Evolutionary conservation across 2,888 invertebrate genomes (phyloP), one percentile per base, ranked within the genome.

Genomic region (Euproctis similis): DNA sequence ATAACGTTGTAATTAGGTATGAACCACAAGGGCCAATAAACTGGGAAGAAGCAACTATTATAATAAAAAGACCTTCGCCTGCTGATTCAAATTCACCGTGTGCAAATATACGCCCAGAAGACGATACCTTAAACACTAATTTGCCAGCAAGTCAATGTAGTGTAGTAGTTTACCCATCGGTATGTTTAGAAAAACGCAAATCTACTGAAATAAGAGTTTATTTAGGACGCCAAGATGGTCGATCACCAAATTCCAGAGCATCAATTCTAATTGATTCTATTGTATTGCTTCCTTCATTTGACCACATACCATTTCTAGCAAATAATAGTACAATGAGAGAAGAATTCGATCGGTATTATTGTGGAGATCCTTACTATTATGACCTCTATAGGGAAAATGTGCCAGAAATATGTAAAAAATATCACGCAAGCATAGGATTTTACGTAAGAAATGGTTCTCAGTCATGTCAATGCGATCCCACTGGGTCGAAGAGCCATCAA

Each of bases 231-330:
- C 94, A 93, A 60, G 90, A 90, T 38, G 86, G 88, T 28, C 86
- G 87, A 12, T 80, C 86, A 34, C 88, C 90, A 24, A 90, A 91
- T 32, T 92, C 95, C 6, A 89, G 94, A 19, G 95, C 96, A 2
- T 92, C 94, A 2, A 91, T 97, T 42, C 87, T 98, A 36, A 93
- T 99, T 39, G 99, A 99, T 80, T 97, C 98, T 7, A 90, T 97
- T 51, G 91, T 92, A 8, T 76, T 97, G 16, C 88, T 94, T 50
- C 96, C 96, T 2, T 89, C 90, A 42, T 89, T 93, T 46, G 91
- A 93, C 32, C 87, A 87, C 16, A 87, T 94, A 26, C 92, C 94
- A 20, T 92, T 95, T 64, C 94, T 96, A 67, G 77, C 85, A 28
- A 91, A 90, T n/a, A 86, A 89, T 6, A 85, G 86, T 16, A 57